Evolutionary conservation across 2,113 vertebrate species (phyloP), one percentile per base, ranked within the genome.

Genomic region (Talpa occidentalis): DNA sequence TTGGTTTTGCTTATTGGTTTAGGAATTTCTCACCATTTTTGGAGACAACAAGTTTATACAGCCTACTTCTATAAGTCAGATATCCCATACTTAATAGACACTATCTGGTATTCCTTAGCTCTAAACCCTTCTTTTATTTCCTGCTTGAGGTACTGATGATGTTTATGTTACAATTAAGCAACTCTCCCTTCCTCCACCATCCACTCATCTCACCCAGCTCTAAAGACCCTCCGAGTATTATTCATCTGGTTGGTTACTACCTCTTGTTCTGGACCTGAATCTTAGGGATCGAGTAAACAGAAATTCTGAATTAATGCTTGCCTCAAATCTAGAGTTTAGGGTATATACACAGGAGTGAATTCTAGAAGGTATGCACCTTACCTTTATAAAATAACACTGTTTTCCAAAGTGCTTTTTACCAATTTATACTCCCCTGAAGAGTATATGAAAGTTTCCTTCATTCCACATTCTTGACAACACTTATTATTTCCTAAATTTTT

Each of bases 401-500:
- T 92, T 93, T 83, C 84, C 35, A 93, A 88, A 95, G 74, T 91
- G 47, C 26, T 60, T 87, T 89, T 90, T 70, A 67, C 6, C 80
- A 73, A 69, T 76, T 90, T 92, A 84, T 56, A 85, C 26, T 78
- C 24, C 15, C 10, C 21, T 32, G 22, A 88, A 40, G 30, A 79
- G 14, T 81, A 32, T 64, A n/a, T 14, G 12, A 91, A 93, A 85
- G 60, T 86, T 91, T 49, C 30, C 30, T 89, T 83, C 92, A 66
- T 28, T 77, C 54, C 9, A 91, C 28, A 93, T 22, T 19, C 32
- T 92, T 86, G 56, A 17, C 44, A 95, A 93, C 6, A 77, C 5
- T 94, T 89, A 64, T 4, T 49, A 37, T 40, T 91, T n/a, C 60
- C 64, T 60, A 24, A 84, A 76, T 78, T 94, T 74, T 70, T 44